These are phyloP conservation scores for Hydropsyche betteni DNA, from an alignment of 2,888 invertebrate species.

Conservation along the genomic window DNA sequence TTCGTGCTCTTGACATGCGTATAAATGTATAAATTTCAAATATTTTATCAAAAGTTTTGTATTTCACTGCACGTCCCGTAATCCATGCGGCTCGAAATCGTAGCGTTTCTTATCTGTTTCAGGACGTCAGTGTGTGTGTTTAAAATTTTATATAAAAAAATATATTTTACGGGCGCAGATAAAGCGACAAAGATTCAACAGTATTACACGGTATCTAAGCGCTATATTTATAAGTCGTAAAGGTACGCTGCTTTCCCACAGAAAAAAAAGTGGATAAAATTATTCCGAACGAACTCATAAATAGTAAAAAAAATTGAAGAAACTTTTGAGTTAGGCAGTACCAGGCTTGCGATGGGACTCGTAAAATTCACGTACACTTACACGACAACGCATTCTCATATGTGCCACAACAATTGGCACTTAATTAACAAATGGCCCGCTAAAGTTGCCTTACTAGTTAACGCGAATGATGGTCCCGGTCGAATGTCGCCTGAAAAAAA, in stretches of 20 bases:
- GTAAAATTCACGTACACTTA: constrained; percentile 20
- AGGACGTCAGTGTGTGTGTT: neutral
- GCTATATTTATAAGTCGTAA: no score
- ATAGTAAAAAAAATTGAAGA: neutral
- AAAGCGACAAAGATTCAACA: no score
- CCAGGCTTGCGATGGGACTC: constrained; percentile 3
- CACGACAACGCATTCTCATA: constrained; percentile 10
- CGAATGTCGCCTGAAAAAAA: neutral
- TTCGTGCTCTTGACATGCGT: no score
- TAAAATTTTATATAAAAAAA: constrained; percentile 12
- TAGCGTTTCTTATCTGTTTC: constrained; percentile 14
- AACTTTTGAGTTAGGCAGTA: constrained; percentile 24
- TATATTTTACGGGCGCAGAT: neutral
- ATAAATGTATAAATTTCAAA: no score
- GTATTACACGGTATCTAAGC: no score
- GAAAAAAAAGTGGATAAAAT: no score
- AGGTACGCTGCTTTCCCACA: no score
- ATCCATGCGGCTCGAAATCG: neutral
- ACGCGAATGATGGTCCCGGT: constrained; percentile 30
- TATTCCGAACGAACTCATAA: no score
- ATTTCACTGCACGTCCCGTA: constrained; percentile 17
- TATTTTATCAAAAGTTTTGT: neutral
- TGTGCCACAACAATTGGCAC: constrained; percentile 37
- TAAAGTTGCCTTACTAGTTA: constrained; percentile 33
- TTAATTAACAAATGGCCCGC: constrained; percentile 33